These are phyloP conservation scores for Forbesichthys agassizii DNA, from an alignment of 2,113 vertebrate species.

Conservation along the genomic window DNA sequence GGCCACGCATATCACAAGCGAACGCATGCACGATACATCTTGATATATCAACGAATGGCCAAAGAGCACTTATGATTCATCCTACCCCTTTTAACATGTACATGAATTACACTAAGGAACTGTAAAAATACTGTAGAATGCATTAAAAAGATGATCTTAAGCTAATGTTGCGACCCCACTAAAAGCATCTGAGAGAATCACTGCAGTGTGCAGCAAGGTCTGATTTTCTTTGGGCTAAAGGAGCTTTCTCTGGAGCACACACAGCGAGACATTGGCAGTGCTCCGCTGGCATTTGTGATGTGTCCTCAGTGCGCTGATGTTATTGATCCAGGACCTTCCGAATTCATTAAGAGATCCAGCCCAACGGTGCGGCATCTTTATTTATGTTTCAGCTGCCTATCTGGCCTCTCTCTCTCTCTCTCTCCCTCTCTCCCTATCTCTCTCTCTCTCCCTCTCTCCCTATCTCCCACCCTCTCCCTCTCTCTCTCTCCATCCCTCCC, in stretches of 20 bases:
- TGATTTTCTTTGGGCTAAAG: constrained; percentile 44
- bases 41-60: too few species aligned
- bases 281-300: constrained; percentile 77
- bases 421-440: background rate
- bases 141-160: too few species aligned
- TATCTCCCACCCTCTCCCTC: background rate
- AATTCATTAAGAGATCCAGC: constrained; percentile 81
- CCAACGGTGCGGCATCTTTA: constrained; percentile 77
- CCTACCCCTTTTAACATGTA: too few species aligned
- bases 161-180: too few species aligned
- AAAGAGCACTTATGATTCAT: too few species aligned
- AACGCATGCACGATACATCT: background rate
- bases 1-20: constrained; percentile 36
- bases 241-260: too few species aligned
- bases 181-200: too few species aligned
- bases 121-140: too few species aligned
- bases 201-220: constrained; percentile 29
- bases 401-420: constrained; percentile 39
- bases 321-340: constrained; percentile 82
- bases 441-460: constrained; percentile 4
- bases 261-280: constrained; percentile 17
- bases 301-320: constrained; percentile 77
- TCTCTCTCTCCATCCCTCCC: background rate
- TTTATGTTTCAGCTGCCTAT: constrained; percentile 73
- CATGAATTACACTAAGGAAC: too few species aligned